Base-by-base conservation (phyloP, 2,797 vertebrate species). In the Pangasius macronema region DNA sequence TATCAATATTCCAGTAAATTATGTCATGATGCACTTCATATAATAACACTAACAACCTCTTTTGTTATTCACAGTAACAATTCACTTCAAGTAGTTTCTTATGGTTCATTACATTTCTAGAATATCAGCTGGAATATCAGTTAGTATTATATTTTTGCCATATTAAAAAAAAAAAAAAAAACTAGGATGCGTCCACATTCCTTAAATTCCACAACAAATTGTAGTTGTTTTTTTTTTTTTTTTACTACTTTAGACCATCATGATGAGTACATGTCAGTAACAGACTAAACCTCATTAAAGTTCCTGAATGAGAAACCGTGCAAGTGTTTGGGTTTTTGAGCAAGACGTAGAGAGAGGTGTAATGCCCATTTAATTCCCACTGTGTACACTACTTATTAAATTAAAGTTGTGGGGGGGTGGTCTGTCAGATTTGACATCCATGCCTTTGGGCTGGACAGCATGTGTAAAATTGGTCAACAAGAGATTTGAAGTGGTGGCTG, bases 391-490 rank as follows among this genome's bases (percentile, higher is more conserved):
- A 97, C 97, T 98, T 98, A 98, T 98, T 97, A 97, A 98, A 98
- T 99, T 97, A 98, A 98, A 97, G 96, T 95, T 96, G 96, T 68
- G 65, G 84, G 86, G 46, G 91, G 89, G 92, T 95, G 89, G 92
- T 95, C 94, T 95, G 95, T 98, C 97, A 98, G 97, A 96, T 96
- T 96, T 96, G 97, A 97, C 97, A 97, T 95, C 89, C 93, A 91
- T 95, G 95, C 96, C 96, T 98, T 99, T 98, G 96, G 95, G 93
- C 92, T 51, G 83, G 94, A 97, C 96, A 96, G 97, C 95, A 96
- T 97, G 98, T 99, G 98, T 99, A 99, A 99, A 99, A 99, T 99
- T 96, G 96, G 96, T 96, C 97, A 97, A 99, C 98, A 99, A 99
- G 95, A 95, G 97, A 95, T 97, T 98, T 97, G 94, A 96, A 97